Evolutionary conservation across 2,797 vertebrate genomes (phyloP), one percentile per base, ranked within the genome.

Genomic region (Bovichtus diacanthus): DNA sequence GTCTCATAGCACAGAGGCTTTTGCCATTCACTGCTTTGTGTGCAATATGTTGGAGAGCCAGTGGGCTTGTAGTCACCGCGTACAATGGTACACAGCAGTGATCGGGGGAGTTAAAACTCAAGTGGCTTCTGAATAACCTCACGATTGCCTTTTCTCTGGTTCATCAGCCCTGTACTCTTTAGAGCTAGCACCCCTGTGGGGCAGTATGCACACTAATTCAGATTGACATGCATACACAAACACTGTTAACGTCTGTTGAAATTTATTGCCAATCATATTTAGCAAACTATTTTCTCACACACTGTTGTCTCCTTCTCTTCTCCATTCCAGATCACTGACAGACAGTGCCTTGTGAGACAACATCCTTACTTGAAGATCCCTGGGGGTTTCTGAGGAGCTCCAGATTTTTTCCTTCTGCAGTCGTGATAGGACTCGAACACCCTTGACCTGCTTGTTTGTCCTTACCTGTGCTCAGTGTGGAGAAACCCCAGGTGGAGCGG

Each of bases 271-370:
- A 39, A 23, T 68, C 66, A 36, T 74, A 76, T 70, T 78, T 62
- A 70, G 54, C 43, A 27, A 77, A n/a, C 4, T 31, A 10, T 63
- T 79, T 75, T 78, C 16, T 82, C 60, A 34, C 60, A 34, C 21
- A 49, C 31, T 80, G 51, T 74, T 69, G 1, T 75, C 38, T 76
- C 21, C 73, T 23, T 77, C 58, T 78, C 34, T 31, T 56, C 61
- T 78, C 43, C 39, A 1, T 80, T 89, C 62, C 87, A 95, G 94
- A 90, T 92, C 73, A 1, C 56, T 64, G 88, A 93, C 79, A 86
- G 92, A 87, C 93, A 94, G 93, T 94, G 94, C 94, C 94, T 94
- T 93, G 88, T 84, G 90, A 92, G 87, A 92, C 85, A 43, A 19
- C 79, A 43, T 78, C 83, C 76, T 78, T 81, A 75, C 91, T 90